phyloP scores from a whole-genome alignment of 2,888 invertebrate species.

The Cataglyphis rosenhaueri region DNA sequence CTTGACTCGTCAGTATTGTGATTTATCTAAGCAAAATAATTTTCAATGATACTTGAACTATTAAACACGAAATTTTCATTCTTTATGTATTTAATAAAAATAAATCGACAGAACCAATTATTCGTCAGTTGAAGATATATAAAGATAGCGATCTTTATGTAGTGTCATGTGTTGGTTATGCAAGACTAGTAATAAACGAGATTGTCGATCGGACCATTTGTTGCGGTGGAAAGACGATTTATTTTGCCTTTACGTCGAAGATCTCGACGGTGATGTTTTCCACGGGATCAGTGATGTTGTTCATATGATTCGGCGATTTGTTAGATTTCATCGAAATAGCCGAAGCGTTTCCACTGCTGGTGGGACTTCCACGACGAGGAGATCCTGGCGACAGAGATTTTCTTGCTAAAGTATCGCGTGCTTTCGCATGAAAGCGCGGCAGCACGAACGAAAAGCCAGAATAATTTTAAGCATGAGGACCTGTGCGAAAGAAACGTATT shows the following conservation, averaged over 20 bases:
- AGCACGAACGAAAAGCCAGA: constrained; percentile 71
- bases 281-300: constrained; percentile 76
- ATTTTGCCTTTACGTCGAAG: constrained; percentile 88
- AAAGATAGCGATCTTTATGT: constrained; percentile 19
- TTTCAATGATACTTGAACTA: constrained; percentile 32
- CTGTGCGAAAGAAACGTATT: constrained; percentile 53
- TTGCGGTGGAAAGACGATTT: constrained; percentile 16
- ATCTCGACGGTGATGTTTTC: constrained; percentile 92
- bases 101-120: constrained; percentile 13
- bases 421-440: constrained; percentile 59
- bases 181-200: constrained; percentile 12
- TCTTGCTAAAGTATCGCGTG: constrained; percentile 78
- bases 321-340: constrained; percentile 90
- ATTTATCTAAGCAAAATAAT: constrained; percentile 21
- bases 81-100: constrained; percentile 1
- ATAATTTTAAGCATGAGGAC: constrained; percentile 67
- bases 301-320: constrained; percentile 82
- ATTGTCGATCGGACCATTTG: constrained; percentile 34
- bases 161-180: constrained; percentile 3
- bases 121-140: constrained; percentile 6
- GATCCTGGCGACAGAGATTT: constrained; percentile 85
- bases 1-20: background rate
- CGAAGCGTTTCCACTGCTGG: constrained; percentile 91
- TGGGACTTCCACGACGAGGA: constrained; percentile 91
- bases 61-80: constrained; percentile 13